A percentile compares a stretch with the other conserved stretches of the same genome.
Conservation (phyloP, 2,113 vertebrate species). For the Axis porcinus region DNA sequence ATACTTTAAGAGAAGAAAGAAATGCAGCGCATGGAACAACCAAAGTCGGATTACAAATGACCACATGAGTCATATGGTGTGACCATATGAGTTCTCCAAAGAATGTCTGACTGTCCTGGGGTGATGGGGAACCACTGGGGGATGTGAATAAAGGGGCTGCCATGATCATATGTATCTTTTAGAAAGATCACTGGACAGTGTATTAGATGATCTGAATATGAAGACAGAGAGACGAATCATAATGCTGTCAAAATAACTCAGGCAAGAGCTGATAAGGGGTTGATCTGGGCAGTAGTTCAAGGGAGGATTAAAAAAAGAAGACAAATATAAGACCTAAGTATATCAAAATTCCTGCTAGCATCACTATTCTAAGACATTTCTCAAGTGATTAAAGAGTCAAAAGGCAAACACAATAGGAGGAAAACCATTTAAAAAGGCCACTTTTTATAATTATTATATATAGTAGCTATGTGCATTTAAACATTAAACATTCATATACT, state of each 20-base stretch:
- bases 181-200: neutral
- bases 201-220: neutral
- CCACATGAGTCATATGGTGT: neutral
- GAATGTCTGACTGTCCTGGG: neutral
- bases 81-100: neutral
- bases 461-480: neutral
- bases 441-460: neutral
- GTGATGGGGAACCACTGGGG: neutral
- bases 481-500: neutral
- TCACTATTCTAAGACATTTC: neutral
- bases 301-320: neutral
- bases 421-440: neutral
- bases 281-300: neutral
- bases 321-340: neutral
- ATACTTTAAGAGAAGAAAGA: neutral
- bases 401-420: neutral
- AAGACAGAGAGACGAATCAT: neutral
- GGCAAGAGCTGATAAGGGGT: neutral
- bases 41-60: neutral
- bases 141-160: neutral
- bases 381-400: neutral
- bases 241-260: neutral
- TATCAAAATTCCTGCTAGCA: neutral
- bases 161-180: rapidly evolving
- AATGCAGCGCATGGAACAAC: neutral